Base-by-base conservation (phyloP, 2,888 invertebrate species). In the Cephus rjabovi region DNA sequence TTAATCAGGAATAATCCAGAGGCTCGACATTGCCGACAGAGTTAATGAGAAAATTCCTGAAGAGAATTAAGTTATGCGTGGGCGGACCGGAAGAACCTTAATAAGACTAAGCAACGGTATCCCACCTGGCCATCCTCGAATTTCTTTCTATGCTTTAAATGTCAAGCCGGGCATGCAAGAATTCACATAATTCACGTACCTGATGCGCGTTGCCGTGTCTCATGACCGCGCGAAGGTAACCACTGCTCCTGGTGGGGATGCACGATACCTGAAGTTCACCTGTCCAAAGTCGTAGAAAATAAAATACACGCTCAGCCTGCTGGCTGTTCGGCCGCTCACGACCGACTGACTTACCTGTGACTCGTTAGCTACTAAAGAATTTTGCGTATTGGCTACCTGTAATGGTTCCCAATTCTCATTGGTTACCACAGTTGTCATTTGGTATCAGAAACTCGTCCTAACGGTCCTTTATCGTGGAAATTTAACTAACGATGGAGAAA, bases 161-260 rank as follows among this genome's bases (percentile, higher is more conserved):
- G 56, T 56, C 56, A 56, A 56, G 23, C 56, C 56, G 56, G 23
- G 23, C 56, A 56, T 56, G 56, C 56, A 56, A 56, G 23, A 56
- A 56, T 56, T 56, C 56, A 23, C 23, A 56, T 56, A 56, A n/a
- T 30, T 30, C 35, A 76, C 82, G 76, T 87, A 88, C 87, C 87
- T 88, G 85, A 83, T 83, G 82, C 79, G 84, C 83, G 86, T 82
- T 79, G 81, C 77, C 81, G 77, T 81, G 84, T 85, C 85, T 87
- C 87, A 86, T 87, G 84, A 84, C 86, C 86, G 84, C 83, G 35
- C 34, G 74, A 35, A 34, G 37, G 74, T 34, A 56, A 56, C 56
- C 56, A 56, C 56, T 56, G 56, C 56, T 56, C 9, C 23, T 56
- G 23, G 56, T 56, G 56, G 56, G 56, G 56, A 56, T 56, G 56